These are phyloP conservation scores for Gallinago jamesoni DNA, from an alignment of 2,113 vertebrate genomes.

Conservation along the genomic window DNA sequence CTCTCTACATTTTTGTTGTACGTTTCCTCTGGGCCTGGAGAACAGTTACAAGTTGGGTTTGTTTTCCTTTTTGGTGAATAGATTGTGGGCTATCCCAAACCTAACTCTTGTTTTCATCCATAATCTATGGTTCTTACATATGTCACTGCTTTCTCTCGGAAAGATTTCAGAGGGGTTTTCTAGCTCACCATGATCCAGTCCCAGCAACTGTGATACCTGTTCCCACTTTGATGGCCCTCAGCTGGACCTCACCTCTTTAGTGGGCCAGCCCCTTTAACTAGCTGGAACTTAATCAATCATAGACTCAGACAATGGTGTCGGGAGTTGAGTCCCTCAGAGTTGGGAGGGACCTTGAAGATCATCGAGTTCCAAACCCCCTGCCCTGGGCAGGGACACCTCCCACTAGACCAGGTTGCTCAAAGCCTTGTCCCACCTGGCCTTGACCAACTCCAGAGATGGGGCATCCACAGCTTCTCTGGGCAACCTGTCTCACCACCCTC, in stretches of 20 bases:
- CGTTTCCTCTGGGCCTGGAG: neutral
- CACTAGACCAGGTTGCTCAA: neutral
- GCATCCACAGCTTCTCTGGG: neutral
- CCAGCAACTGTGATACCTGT: neutral
- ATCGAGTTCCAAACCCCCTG: neutral
- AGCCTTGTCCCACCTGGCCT: neutral
- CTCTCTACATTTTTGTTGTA: neutral
- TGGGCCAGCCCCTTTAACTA: neutral
- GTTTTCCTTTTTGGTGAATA: neutral
- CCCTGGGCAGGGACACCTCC: neutral
- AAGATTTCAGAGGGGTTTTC: neutral
- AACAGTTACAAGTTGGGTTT: rapidly evolving
- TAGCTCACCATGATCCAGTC: neutral
- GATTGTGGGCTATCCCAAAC: neutral
- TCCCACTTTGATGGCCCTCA: neutral
- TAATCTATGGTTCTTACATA: rapidly evolving
- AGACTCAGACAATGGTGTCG: neutral
- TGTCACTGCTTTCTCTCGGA: neutral
- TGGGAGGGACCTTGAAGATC: neutral
- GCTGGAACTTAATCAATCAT: neutral
- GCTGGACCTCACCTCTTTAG: neutral
- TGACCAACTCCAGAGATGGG: neutral
- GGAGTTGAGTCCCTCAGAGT: too few relatives aligned
- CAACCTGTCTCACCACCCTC: neutral
- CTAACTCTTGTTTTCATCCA: neutral